These are phyloP conservation scores for Formica selysi DNA, from an alignment of 1,140 invertebrate genomes.

Conservation along the genomic window DNA sequence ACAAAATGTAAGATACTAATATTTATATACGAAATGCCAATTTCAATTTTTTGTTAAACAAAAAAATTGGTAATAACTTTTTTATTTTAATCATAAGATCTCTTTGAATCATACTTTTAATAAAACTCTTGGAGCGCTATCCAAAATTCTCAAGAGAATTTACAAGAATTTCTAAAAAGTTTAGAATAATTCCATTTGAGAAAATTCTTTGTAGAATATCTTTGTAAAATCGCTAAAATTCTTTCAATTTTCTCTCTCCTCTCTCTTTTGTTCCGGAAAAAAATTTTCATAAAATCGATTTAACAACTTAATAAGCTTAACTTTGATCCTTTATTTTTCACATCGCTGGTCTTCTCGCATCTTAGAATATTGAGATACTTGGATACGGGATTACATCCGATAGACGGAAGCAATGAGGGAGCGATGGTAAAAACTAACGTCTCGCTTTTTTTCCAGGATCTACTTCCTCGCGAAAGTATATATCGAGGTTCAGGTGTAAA, in stretches of 20 bases:
- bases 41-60: not conserved
- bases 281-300: conserved; percentile 14
- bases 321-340: conserved; percentile 1
- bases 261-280: not conserved
- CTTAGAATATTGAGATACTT: conserved; percentile 21
- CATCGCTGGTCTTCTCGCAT: not conserved
- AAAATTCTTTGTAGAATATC: no score
- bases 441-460: conserved; percentile 35
- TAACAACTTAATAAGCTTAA: conserved; percentile 2
- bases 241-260: no score
- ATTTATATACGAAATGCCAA: no score
- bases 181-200: no score
- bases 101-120: not conserved
- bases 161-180: no score
- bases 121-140: not conserved
- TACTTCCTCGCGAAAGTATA: conserved; percentile 65
- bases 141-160: not conserved
- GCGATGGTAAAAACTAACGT: conserved; percentile 46
- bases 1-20: not conserved
- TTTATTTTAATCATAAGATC: not conserved
- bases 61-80: not conserved
- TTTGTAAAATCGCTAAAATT: no score
- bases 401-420: conserved; percentile 24
- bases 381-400: not conserved
- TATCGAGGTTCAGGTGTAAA: conserved; percentile 80